Percentiles rank a stretch among this genome's conserved stretches.
phyloP scores from a whole-genome alignment of 2,797 vertebrate species.

The Glyptemys insculpta region DNA sequence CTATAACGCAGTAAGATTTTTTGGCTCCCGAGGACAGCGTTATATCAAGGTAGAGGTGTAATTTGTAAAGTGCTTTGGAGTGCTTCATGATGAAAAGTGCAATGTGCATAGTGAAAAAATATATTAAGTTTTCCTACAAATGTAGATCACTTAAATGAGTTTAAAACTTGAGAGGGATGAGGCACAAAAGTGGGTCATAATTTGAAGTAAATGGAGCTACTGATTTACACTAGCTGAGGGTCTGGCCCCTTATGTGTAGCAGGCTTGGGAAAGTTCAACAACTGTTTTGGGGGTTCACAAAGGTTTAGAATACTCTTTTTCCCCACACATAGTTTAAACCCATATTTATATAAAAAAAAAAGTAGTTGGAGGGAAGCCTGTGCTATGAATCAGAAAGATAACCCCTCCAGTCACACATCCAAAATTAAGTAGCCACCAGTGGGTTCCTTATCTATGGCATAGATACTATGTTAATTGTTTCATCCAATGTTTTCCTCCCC shows the following conservation, averaged over 20 bases:
- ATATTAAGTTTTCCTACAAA: not conserved
- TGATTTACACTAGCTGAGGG: accelerated
- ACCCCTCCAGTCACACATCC: not conserved
- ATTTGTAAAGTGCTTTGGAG: not conserved
- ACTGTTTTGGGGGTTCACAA: not conserved
- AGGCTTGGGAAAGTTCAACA: not conserved
- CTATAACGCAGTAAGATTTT: too few relatives aligned
- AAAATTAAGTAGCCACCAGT: accelerated
- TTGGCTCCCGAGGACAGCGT: too few relatives aligned
- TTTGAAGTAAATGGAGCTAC: not conserved
- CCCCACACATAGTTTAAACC: not conserved
- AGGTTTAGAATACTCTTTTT: not conserved
- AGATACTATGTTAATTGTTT: not conserved
- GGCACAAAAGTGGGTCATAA: not conserved
- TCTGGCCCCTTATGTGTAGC: not conserved
- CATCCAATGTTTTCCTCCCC: not conserved
- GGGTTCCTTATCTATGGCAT: not conserved
- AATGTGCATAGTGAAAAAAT: not conserved
- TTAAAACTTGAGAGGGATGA: not conserved
- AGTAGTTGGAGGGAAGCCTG: not conserved
- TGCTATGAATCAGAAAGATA: not conserved
- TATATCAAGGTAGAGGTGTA: not conserved
- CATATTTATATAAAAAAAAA: not conserved
- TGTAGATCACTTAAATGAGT: not conserved
- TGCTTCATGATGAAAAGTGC: not conserved